Percentiles rank a stretch among this genome's conserved stretches.
Evolutionary conservation across 2,888 invertebrate species (phyloP).

Genomic region (Melinaea menophilus): DNA sequence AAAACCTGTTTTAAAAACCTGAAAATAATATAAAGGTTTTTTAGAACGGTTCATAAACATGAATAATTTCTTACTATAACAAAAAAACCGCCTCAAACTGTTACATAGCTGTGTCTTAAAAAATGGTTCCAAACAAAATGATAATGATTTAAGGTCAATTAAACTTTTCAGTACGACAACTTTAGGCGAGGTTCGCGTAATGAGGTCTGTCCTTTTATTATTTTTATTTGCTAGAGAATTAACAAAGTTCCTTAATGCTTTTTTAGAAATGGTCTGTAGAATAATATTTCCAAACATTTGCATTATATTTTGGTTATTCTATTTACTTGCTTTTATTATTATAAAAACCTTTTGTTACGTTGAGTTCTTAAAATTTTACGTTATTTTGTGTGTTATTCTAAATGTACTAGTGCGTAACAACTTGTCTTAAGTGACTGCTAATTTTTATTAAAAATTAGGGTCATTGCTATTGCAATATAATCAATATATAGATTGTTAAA

Average conservation of each 20-base stretch:
- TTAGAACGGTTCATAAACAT: too few species aligned
- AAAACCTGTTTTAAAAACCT: too few species aligned
- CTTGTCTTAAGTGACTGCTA: too few species aligned
- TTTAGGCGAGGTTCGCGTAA: conserved; percentile 43
- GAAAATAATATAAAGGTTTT: too few species aligned
- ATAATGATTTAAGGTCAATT: conserved; percentile 46
- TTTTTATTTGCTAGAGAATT: conserved; percentile 30
- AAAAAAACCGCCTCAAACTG: conserved; percentile 40
- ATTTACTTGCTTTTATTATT: neutral
- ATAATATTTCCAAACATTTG: conserved; percentile 4
- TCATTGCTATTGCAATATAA: too few species aligned
- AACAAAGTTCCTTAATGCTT: conserved; percentile 20
- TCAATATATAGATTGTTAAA: too few species aligned
- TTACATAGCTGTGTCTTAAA: conserved; percentile 15
- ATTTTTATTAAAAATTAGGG: too few species aligned
- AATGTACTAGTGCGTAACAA: too few species aligned
- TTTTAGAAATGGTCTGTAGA: conserved; percentile 10
- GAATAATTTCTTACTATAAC: too few species aligned
- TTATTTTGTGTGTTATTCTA: neutral
- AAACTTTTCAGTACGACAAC: conserved; percentile 32
- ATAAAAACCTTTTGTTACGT: neutral
- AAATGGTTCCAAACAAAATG: conserved; percentile 44
- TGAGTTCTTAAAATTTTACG: neutral
- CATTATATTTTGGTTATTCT: neutral
- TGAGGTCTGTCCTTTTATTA: conserved; percentile 26